Conservation (phyloP, 1,140 invertebrate genomes). For the Oreohelix idahoensis region DNA sequence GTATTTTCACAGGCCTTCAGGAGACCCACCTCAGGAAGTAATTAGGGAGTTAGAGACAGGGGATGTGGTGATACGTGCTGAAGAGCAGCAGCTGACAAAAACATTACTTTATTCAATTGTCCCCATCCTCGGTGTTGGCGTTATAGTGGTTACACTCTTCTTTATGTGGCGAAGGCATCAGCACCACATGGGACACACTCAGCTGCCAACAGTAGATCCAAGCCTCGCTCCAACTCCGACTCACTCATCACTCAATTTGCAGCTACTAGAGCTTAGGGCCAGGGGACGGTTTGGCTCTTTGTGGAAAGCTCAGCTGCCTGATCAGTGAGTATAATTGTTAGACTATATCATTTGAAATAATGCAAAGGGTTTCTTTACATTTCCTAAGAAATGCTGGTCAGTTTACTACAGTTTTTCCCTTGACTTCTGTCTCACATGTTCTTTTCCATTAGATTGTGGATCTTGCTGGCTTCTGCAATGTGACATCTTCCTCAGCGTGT, state of each 20-base stretch:
- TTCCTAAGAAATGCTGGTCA: too few species aligned
- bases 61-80: slow-evolving; percentile 28
- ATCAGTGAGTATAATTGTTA: slow-evolving; percentile 71
- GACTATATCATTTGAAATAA: too few species aligned
- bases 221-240: slow-evolving; percentile 69
- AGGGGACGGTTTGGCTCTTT: slow-evolving; percentile 95
- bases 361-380: too few species aligned
- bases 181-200: slow-evolving; percentile 54
- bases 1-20: slow-evolving; percentile 47
- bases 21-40: background rate
- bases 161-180: slow-evolving; percentile 77
- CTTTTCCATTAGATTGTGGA: too few species aligned
- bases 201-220: slow-evolving; percentile 70
- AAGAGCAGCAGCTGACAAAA: slow-evolving; percentile 45
- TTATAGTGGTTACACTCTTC: slow-evolving; percentile 74
- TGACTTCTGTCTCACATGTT: too few species aligned
- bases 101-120: slow-evolving; percentile 75
- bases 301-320: slow-evolving; percentile 87
- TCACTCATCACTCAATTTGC: slow-evolving; percentile 61
- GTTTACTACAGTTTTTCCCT: too few species aligned
- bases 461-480: too few species aligned
- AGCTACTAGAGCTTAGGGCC: slow-evolving; percentile 87
- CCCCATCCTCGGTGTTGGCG: slow-evolving; percentile 72
- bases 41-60: background rate
- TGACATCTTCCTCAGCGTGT: too few species aligned